Base-by-base conservation (phyloP, 2,113 vertebrate species). In the Phylloscopus trochiloides region DNA sequence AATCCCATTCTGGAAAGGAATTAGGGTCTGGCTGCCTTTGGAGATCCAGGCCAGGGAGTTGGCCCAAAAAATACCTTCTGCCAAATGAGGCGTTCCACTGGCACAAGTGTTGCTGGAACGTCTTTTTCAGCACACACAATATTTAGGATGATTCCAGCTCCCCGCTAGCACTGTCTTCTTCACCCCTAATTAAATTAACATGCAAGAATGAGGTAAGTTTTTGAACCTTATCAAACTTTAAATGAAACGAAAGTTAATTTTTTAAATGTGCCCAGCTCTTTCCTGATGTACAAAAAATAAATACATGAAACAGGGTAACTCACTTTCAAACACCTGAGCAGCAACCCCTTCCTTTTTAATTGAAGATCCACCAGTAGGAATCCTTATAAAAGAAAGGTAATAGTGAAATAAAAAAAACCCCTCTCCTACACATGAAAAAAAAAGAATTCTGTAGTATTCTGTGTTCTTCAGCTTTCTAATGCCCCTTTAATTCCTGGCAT, bases 1-100 rank as follows among this genome's bases (percentile, higher is more conserved):
- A 94, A 95, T 85, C 90, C 86, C 74, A 65, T 65, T 93, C 85
- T 95, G 78, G 87, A 86, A 82, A 79, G 74, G 74, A 91, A 93
- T 29, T 57, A 55, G 48, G 81, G 81, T 90, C 74, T 0, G 3
- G 12, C 50, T 72, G 94, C 77, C 94, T 96, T 55, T 79, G 81
- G 88, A 93, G 92, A 92, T 79, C 66, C 70, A 82, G 81, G 92
- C 87, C 77, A 93, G 57, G 45, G 61, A 91, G 58, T 0, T 80
- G 86, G 86, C 84, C 6, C 6, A 71, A 90, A 70, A 32, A 72
- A 58, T 3, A 3, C 8, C 2, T 75, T 85, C 87, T 72, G 90
- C 91, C 81, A 92, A 87, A 75, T 4, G 32, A 1, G 3, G 66
- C 29, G 21, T 73, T 95, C 47, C 55, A 22, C 54, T 58, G 82